Conservation (phyloP, 2,797 vertebrate species). For the Ara ararauna region DNA sequence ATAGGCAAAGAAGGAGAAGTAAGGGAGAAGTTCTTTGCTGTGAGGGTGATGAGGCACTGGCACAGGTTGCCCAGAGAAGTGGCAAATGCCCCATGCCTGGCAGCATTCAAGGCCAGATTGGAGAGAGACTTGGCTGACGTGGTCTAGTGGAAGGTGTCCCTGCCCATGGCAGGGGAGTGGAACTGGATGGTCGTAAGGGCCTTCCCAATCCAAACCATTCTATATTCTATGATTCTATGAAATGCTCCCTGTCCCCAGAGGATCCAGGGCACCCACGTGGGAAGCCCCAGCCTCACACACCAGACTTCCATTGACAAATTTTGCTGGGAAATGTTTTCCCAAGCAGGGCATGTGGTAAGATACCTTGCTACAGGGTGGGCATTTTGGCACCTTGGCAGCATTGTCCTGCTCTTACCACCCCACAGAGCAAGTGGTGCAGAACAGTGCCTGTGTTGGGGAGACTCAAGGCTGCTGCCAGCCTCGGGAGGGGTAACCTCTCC, state of each 20-base stretch:
- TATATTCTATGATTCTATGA: background rate
- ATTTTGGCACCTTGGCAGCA: background rate
- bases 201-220: background rate
- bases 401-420: background rate
- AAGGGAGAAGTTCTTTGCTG: background rate
- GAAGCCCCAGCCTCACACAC: background rate
- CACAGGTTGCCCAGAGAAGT: background rate
- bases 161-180: background rate
- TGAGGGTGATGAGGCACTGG: background rate
- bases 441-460: background rate
- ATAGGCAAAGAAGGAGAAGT: background rate
- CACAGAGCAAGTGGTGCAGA: background rate
- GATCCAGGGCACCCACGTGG: background rate
- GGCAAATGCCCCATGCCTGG: background rate
- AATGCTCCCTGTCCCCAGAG: background rate
- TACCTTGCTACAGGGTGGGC: background rate
- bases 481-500: background rate
- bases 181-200: background rate
- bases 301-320: background rate
- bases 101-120: background rate
- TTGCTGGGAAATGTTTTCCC: background rate
- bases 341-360: background rate
- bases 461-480: background rate
- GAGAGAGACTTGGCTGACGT: background rate
- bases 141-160: background rate